A percentile compares a stretch with the other conserved stretches of the same genome.
Conservation (phyloP, 2,888 invertebrate genomes). For the Linnaemya vulpina region DNA sequence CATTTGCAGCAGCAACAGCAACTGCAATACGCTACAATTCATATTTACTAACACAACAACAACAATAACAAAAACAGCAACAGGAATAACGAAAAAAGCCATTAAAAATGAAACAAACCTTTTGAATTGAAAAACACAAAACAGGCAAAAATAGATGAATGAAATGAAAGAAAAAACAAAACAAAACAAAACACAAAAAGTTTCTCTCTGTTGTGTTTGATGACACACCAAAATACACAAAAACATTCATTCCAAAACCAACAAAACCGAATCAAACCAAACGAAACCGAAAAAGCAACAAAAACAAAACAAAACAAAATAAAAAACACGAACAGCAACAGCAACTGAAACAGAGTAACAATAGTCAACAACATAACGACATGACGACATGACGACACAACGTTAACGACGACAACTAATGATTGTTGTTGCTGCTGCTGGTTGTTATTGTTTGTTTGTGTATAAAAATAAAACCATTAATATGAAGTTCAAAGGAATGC, state of each 20-base stretch:
- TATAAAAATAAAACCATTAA: neutral
- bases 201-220: conserved; percentile 63
- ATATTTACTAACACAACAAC: neutral
- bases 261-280: conserved; percentile 57
- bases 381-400: conserved; percentile 8
- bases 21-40: conserved; percentile 23
- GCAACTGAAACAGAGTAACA: conserved; percentile 31
- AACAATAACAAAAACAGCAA: conserved; percentile 12
- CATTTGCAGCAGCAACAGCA: conserved; percentile 36
- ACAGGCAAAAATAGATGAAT: conserved; percentile 47
- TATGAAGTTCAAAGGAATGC: conserved; percentile 19
- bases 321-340: too few species aligned
- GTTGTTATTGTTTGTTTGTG: conserved; percentile 10
- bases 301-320: conserved; percentile 39
- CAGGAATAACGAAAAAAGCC: neutral
- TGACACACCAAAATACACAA: conserved; percentile 72
- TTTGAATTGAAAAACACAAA: conserved; percentile 39
- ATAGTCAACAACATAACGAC: conserved; percentile 39
- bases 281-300: conserved; percentile 58
- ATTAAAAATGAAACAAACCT: conserved; percentile 61
- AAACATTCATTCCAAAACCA: conserved; percentile 69
- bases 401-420: conserved; percentile 20
- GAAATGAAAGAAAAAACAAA: conserved; percentile 30
- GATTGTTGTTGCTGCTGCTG: conserved; percentile 10
- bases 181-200: too few species aligned